phyloP scores from a whole-genome alignment of 2,888 invertebrate genomes.

The Acanthosepion pharaonis region DNA sequence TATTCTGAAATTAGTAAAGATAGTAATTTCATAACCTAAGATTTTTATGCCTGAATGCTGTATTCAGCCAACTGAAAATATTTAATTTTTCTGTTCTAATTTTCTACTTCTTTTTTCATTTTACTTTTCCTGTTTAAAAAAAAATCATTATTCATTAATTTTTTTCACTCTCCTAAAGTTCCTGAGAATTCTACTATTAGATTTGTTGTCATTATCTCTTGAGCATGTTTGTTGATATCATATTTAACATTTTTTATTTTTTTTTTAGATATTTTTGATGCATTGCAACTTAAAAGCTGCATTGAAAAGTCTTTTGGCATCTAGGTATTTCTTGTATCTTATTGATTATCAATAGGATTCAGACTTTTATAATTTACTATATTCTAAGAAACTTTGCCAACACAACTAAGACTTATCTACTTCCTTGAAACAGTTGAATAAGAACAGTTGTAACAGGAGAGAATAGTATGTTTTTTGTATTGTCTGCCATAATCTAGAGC shows the following conservation, averaged over 20 bases:
- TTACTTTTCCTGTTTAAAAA: not conserved
- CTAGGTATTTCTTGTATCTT: not conserved
- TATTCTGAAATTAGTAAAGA: no score
- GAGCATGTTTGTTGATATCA: not conserved
- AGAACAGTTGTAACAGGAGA: slow-evolving; percentile 6
- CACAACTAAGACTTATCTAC: not conserved
- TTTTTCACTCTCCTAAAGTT: not conserved
- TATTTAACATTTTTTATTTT: not conserved
- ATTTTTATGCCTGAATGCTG: not conserved
- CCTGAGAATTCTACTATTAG: not conserved
- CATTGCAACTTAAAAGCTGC: not conserved
- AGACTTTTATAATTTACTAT: not conserved
- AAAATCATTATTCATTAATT: not conserved
- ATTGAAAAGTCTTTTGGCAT: slow-evolving; percentile 8
- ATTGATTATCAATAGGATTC: slow-evolving; percentile 20
- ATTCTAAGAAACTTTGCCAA: not conserved
- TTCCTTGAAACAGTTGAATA: slow-evolving; percentile 21
- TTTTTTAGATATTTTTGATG: not conserved
- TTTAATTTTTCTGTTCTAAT: no score
- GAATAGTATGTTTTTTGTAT: not conserved
- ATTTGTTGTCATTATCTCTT: not conserved
- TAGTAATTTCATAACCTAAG: not conserved
- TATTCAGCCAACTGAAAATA: not conserved
- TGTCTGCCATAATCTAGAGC: not conserved
- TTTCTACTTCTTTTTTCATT: not conserved